phyloP scores from a whole-genome alignment of 2,888 invertebrate species.

The Agrochola lota region DNA sequence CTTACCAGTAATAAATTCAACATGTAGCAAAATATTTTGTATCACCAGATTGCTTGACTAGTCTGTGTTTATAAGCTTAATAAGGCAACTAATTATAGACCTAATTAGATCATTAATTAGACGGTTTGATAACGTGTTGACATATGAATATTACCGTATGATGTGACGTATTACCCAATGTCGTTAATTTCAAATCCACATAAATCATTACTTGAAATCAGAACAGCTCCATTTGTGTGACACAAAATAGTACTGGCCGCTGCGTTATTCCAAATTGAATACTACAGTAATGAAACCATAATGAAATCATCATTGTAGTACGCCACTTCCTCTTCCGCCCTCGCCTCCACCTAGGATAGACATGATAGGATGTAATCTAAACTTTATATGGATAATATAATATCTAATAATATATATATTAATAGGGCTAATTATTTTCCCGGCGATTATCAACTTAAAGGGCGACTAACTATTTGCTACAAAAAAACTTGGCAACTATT shows the following conservation, averaged over 20 bases:
- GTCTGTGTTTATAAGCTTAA: neutral
- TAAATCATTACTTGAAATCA: conserved; percentile 22
- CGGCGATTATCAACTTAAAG: no score
- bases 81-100: neutral
- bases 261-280: neutral
- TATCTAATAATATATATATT: no score
- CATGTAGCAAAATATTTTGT: neutral
- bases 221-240: neutral
- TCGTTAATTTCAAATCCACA: conserved; percentile 33
- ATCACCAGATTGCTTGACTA: no score
- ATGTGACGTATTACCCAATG: conserved; percentile 28
- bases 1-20: neutral
- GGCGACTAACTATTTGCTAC: no score
- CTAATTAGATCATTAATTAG: conserved; percentile 42
- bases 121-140: conserved; percentile 25
- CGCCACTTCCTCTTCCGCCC: no score
- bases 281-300: neutral
- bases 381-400: no score
- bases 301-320: neutral
- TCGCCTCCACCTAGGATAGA: neutral
- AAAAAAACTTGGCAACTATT: no score
- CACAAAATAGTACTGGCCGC: neutral
- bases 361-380: neutral
- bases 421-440: no score
- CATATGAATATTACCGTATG: conserved; percentile 28